Conservation (phyloP, 1,140 invertebrate species). For the Microvelia longipes region DNA sequence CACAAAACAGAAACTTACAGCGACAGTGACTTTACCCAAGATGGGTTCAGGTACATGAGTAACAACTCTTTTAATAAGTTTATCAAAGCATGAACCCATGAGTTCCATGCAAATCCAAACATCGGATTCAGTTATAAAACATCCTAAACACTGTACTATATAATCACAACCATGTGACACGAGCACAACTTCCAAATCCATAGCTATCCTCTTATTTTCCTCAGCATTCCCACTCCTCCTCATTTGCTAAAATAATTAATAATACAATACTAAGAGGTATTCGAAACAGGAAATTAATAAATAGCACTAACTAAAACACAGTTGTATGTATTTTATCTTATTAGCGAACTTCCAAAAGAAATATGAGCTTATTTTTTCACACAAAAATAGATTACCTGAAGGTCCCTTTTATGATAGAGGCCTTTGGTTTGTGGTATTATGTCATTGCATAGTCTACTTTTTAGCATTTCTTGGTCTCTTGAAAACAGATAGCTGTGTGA, state of each 20-base stretch:
- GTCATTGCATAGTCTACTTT: too few relatives aligned
- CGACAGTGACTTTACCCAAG: slow-evolving; percentile 88
- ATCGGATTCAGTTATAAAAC: slow-evolving; percentile 85
- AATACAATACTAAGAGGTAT: too few relatives aligned
- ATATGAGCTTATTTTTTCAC: too few relatives aligned
- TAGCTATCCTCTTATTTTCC: slow-evolving; percentile 93
- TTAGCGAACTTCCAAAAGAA: too few relatives aligned
- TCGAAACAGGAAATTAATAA: too few relatives aligned
- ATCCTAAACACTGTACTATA: slow-evolving; percentile 92
- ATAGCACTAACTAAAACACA: too few relatives aligned
- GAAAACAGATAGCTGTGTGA: too few relatives aligned
- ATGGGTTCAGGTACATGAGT: slow-evolving; percentile 85
- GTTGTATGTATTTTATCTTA: too few relatives aligned
- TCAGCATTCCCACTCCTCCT: slow-evolving; percentile 85
- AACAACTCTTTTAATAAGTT: slow-evolving; percentile 71
- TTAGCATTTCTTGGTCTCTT: too few relatives aligned
- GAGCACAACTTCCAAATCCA: slow-evolving; percentile 94
- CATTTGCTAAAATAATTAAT: slow-evolving; percentile 64
- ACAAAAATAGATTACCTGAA: too few relatives aligned
- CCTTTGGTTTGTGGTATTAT: too few relatives aligned
- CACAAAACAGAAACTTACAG: slow-evolving; percentile 66
- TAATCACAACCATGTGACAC: slow-evolving; percentile 92
- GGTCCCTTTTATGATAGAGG: too few relatives aligned
- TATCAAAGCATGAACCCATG: slow-evolving; percentile 96
- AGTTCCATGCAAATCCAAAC: slow-evolving; percentile 90